phyloP scores from a whole-genome alignment of 2,888 invertebrate species.

The Eupithecia insigniata region DNA sequence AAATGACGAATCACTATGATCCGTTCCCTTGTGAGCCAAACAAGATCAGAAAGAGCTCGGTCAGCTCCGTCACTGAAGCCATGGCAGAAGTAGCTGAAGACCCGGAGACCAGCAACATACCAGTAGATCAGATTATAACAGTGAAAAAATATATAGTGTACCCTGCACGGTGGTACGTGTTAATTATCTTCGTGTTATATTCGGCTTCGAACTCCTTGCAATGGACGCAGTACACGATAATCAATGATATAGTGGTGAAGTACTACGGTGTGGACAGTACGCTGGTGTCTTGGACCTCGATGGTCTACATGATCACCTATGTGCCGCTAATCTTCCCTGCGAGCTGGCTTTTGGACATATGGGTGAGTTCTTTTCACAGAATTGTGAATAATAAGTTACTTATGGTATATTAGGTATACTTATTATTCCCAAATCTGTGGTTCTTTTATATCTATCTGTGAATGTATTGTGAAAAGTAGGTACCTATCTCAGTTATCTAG shows the following conservation, averaged over 20 bases:
- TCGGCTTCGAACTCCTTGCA: conserved; percentile 97
- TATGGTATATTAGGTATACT: too few relatives aligned
- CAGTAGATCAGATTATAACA: neutral
- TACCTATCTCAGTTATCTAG: too few relatives aligned
- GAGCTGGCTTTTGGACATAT: conserved; percentile 96
- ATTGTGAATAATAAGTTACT: too few relatives aligned
- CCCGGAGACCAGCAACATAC: neutral
- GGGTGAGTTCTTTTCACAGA: conserved; percentile 92
- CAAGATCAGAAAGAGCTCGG: conserved; percentile 48
- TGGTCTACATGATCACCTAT: conserved; percentile 98
- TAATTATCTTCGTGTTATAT: conserved; percentile 92
- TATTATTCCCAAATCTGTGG: too few relatives aligned
- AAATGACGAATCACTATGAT: conserved; percentile 31
- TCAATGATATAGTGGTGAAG: conserved; percentile 89
- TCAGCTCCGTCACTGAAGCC: conserved; percentile 56
- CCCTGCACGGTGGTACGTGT: conserved; percentile 90
- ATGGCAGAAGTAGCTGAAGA: conserved; percentile 54
- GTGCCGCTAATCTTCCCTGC: conserved; percentile 98
- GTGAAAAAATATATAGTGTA: conserved; percentile 82
- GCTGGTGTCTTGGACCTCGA: conserved; percentile 97
- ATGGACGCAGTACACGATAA: conserved; percentile 98
- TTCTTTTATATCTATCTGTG: too few relatives aligned
- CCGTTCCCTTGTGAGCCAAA: conserved; percentile 48
- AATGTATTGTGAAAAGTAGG: too few relatives aligned
- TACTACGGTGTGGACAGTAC: conserved; percentile 89